A percentile compares a stretch with the other conserved stretches of the same genome.
phyloP scores from a whole-genome alignment of 1,140 invertebrate species.

The Aphis gossypii region DNA sequence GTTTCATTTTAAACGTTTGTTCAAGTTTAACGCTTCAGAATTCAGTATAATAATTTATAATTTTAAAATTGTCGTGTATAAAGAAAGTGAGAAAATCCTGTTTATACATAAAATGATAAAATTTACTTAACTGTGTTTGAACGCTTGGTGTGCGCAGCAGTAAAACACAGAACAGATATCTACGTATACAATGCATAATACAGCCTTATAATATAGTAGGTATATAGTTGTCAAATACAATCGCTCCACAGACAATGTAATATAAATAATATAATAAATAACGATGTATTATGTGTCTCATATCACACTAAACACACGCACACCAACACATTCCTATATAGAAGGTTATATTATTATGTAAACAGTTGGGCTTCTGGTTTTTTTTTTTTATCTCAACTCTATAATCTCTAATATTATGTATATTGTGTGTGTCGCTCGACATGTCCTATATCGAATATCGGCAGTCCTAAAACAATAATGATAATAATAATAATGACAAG shows the following conservation, averaged over 20 bases:
- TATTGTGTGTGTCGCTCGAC: background rate
- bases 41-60: background rate
- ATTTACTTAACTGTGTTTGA: background rate
- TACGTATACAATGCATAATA: background rate
- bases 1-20: background rate
- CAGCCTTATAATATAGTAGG: background rate
- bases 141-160: background rate
- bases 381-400: background rate
- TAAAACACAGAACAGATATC: background rate
- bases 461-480: background rate
- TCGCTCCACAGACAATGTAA: background rate
- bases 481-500: background rate
- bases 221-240: background rate
- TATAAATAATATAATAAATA: background rate
- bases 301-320: background rate
- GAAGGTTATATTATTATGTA: background rate
- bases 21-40: background rate
- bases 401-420: slow-evolving; percentile 4
- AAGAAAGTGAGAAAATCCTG: background rate
- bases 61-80: background rate
- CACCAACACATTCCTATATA: background rate
- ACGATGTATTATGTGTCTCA: background rate
- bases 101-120: background rate
- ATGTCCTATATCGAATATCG: background rate
- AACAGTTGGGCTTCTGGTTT: background rate